Percentiles rank a stretch among this genome's conserved stretches.
phyloP scores from a whole-genome alignment of 2,888 invertebrate species.

The Synergus laeviventris region DNA sequence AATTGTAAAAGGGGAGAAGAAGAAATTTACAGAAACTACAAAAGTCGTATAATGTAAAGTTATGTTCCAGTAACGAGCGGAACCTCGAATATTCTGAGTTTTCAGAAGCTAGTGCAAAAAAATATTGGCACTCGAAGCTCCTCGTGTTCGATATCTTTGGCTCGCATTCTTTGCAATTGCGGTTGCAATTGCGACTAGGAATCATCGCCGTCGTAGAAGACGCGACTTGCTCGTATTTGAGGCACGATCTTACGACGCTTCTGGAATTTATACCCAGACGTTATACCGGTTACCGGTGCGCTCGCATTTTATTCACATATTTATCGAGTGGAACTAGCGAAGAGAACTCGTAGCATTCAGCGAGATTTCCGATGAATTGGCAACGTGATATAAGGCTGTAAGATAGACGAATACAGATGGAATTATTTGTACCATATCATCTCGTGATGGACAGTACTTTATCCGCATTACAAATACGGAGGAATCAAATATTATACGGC shows the following conservation, averaged over 20 bases:
- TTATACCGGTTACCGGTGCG: slow-evolving; percentile 42
- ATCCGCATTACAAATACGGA: not conserved
- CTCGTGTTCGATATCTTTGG: slow-evolving; percentile 37
- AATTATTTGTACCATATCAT: not conserved
- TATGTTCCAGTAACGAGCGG: not conserved
- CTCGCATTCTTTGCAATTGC: slow-evolving; percentile 38
- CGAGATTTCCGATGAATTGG: slow-evolving; percentile 16
- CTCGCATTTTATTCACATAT: slow-evolving; percentile 53
- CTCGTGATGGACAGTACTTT: not conserved
- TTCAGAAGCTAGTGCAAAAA: slow-evolving; percentile 9
- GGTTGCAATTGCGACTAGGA: slow-evolving; percentile 25
- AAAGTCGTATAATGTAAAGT: not conserved
- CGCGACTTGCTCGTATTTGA: slow-evolving; percentile 58
- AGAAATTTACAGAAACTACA: not conserved
- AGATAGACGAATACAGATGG: not conserved
- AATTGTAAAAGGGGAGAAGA: not conserved
- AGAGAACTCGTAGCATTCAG: not conserved
- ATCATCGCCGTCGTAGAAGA: slow-evolving; percentile 31
- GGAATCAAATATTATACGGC: not conserved
- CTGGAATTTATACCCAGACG: slow-evolving; percentile 59
- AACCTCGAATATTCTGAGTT: not conserved
- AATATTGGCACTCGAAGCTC: slow-evolving; percentile 31
- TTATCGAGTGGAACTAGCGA: slow-evolving; percentile 49
- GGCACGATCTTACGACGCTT: slow-evolving; percentile 59
- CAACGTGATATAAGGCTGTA: not conserved